Base-by-base conservation (phyloP, 2,797 vertebrate genomes). In the Alcedo quadribrachys region DNA sequence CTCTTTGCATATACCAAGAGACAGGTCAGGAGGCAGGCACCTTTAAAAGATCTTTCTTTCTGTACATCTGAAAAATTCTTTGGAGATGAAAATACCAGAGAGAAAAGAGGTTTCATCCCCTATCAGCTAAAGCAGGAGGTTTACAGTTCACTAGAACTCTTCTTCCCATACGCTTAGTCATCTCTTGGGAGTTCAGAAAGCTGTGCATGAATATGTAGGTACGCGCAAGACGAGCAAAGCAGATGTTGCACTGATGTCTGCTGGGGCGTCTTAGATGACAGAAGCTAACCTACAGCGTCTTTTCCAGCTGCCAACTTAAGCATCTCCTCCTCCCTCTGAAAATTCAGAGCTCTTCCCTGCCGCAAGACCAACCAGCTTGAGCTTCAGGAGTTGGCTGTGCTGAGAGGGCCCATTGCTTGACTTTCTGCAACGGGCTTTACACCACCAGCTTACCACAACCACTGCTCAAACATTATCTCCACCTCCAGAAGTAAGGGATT, bases 161-260 rank as follows among this genome's bases (percentile, higher is more conserved):
- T 96, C 89, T 91, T 97, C 82, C 91, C 97, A 86, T 86, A 94
- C 73, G 87, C 81, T 93, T 87, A 93, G 95, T 84, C 13, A 22
- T 95, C 97, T 97, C 97, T 24, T 37, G 97, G 96, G 98, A 94
- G 88, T 94, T 96, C 85, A 18, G 85, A 96, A 96, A 96, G 96
- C 97, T 97, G 97, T 65, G 63, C 97, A 97, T 98, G 98, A 98
- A 98, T 98, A 98, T 97, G 97, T 95, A 98, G 96, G 90, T 95
- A 92, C 48, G 78, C 15, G 4, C 83, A 88, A 97, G 76, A 97
- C 94, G 96, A 96, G 90, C 55, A 89, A 96, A 97, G 92, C 97
- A 98, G 98, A 97, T 98, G 98, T 97, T 96, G 87, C 9, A 15
- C 87, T 46, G 55, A 93, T 96, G 94, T 97, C 97, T 96, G 62